Evolutionary conservation across 2,113 vertebrate genomes (phyloP).

Genomic region (Candoia aspera): DNA sequence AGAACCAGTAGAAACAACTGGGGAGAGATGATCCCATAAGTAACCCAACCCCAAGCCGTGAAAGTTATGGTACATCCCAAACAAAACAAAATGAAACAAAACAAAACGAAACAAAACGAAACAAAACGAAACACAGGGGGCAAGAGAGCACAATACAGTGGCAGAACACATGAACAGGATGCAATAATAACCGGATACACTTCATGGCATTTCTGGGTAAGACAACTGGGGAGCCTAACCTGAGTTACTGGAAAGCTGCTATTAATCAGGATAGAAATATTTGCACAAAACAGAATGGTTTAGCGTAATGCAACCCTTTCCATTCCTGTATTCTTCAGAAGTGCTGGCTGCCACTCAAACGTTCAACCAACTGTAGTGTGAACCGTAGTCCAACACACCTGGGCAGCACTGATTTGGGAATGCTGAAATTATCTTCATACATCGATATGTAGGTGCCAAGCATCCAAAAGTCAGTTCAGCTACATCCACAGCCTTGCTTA

Average conservation of each 20-base stretch:
- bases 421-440: neutral
- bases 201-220: neutral
- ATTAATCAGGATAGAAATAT: neutral
- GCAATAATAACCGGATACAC: neutral
- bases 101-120: neutral
- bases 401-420: neutral
- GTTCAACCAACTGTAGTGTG: neutral
- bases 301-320: neutral
- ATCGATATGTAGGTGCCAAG: neutral
- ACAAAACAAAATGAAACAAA: neutral
- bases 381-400: neutral
- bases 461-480: neutral
- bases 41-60: neutral
- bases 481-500: neutral
- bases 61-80: neutral
- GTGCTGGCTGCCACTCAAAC: neutral
- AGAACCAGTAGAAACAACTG: neutral
- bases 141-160: neutral
- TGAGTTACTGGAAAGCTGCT: neutral
- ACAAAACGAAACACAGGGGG: neutral
- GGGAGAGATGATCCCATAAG: neutral
- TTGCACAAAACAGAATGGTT: neutral
- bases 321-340: neutral
- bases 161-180: neutral
- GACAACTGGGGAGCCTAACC: neutral